Evolutionary conservation across 2,888 invertebrate species (phyloP), one percentile per base, ranked within the genome.

Genomic region (Chymomyza fuscimana): DNA sequence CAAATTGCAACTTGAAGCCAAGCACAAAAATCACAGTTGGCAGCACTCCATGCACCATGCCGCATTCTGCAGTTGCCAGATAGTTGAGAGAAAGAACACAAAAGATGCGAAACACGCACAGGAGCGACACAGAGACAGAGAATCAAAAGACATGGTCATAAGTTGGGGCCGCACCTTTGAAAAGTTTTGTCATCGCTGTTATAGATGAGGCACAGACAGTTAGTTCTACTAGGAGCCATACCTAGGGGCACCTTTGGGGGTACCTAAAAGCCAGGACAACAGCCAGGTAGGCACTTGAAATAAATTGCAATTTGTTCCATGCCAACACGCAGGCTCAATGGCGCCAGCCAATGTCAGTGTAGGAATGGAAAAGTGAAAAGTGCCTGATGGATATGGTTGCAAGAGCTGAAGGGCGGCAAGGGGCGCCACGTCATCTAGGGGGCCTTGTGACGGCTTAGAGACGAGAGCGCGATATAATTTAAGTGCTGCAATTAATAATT

Each of bases 401-500:
- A 52, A 16, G 50, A 22, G 16, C 15, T 12, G 4, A 5, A 4
- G 46, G 65, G 10, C 22, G 50, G 46, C 51, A 25, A 52, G 25
- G 25, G 40, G 40, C 2, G 12, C 10, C 36, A 36, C 36, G 4
- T 6, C 36, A 6, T 0, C 36, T 9, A 36, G 7, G 9, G 5
- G 7, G 7, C 7, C 9, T 36, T 46, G 40, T 46, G 40, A 12
- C 40, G 40, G 40, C 40, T 46, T 46, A 46, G 40, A 12, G 40
- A 46, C 12, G 7, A 32, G 32, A 7, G 16, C 54, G 7, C 54
- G 54, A 82, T 77, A 87, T 87, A 88, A 78, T 84, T 88, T 84
- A 87, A 87, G 84, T 88, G 82, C 77, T 65, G 73, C 88, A 85
- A 88, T 85, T 88, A 85, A 85, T 85, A 87, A 85, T 88, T 88